Conservation (phyloP, 2,113 vertebrate species). For the Gorsachius goisagi region DNA sequence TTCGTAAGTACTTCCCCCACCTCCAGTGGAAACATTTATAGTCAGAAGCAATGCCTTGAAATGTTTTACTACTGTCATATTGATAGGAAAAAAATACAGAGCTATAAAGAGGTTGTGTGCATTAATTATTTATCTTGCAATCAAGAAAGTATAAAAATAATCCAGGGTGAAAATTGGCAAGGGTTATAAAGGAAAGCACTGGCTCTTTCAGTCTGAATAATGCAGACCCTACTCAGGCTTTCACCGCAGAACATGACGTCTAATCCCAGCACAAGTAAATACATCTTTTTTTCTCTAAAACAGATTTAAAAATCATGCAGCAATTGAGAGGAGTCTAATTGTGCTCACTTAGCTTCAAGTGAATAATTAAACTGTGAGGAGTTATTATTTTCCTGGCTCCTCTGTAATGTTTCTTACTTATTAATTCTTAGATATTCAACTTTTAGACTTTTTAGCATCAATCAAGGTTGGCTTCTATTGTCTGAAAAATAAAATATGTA, state of each 20-base stretch:
- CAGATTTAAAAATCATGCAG: neutral
- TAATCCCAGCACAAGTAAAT: neutral
- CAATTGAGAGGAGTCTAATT: constrained; percentile 20
- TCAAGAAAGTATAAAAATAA: constrained; percentile 16
- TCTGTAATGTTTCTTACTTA: neutral
- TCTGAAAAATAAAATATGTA: neutral
- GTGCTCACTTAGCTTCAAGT: constrained; percentile 9
- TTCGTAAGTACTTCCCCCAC: neutral
- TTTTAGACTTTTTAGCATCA: neutral
- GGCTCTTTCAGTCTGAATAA: neutral
- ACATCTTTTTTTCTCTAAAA: neutral
- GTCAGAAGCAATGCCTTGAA: neutral
- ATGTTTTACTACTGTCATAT: neutral
- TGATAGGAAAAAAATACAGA: neutral
- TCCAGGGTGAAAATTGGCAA: neutral
- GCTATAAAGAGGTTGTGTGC: neutral
- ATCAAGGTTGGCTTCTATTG: neutral
- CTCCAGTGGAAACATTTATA: neutral
- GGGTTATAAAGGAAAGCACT: neutral
- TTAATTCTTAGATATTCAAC: neutral
- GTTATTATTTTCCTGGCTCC: constrained; percentile 8
- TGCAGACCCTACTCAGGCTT: neutral
- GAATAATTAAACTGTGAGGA: constrained; percentile 22
- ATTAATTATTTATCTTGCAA: constrained; percentile 20
- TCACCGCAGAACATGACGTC: neutral